Conservation (phyloP, 2,797 vertebrate genomes). For the Crypturellus tataupa region DNA sequence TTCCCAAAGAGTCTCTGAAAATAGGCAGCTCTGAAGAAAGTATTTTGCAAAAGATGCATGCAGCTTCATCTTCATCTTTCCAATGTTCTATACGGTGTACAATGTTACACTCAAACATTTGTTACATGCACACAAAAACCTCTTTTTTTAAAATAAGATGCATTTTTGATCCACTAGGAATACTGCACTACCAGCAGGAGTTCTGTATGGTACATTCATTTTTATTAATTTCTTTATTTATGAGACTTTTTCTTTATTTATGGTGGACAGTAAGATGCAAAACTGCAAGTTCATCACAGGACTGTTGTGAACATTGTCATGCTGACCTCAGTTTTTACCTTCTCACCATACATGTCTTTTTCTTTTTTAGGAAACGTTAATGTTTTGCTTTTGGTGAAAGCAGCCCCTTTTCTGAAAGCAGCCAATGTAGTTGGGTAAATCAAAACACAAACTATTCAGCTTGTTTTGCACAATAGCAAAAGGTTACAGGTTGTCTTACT, state of each 20-base stretch:
- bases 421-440: accelerated
- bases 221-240: background rate
- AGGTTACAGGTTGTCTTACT: background rate
- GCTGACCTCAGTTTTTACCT: background rate
- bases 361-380: background rate
- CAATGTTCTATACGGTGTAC: background rate
- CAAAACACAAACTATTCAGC: background rate
- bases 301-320: background rate
- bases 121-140: background rate
- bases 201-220: accelerated
- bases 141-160: background rate
- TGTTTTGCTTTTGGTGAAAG: background rate
- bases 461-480: background rate
- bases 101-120: background rate
- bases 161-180: background rate
- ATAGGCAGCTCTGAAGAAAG: background rate
- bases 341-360: background rate
- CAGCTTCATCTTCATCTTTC: background rate
- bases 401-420: background rate
- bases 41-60: background rate
- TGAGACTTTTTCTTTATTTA: background rate
- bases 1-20: background rate
- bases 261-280: background rate
- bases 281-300: background rate
- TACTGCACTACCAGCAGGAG: background rate